Evolutionary conservation across 2,888 invertebrate genomes (phyloP), one percentile per base, ranked within the genome.

Genomic region (Drosophila algonquin): DNA sequence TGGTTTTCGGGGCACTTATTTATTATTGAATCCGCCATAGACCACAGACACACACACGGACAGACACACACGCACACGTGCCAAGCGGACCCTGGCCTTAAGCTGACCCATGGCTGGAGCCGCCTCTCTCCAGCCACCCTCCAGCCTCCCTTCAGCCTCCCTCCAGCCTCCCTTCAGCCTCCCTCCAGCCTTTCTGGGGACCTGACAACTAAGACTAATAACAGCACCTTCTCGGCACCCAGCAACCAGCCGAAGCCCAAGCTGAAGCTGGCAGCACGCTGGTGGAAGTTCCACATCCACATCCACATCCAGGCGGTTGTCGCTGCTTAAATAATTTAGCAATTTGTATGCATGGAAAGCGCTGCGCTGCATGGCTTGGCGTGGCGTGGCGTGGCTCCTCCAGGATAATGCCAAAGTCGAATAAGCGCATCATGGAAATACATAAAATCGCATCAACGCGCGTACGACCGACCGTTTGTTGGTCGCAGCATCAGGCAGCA

Each of bases 291-390:
- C 32, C 6, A 6, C 50, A 45, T 30, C 51, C 45, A 27, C 46
- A 18, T 27, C 16, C n/a, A 27, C 47, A 7, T 12, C 61, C 50
- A 60, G 48, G 57, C 21, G 61, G 71, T 55, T 72, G 73, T 59
- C 76, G 72, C 71, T 75, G 85, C 84, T 85, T 85, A 85, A 85
- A 85, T 85, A 85, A 85, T 85, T 85, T 87, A 87, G 84, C 87
- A 85, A 85, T 85, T 85, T 85, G 84, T 87, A 85, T 85, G 87
- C 84, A 85, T 87, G 84, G 75, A 79, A 87, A 85, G 85, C 83
- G 61, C 77, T 82, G 82, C 73, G 80, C 78, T 79, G 72, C 56
- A 70, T 77, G 14, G 40, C 40, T 0, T 21, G 21, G 21, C 21
- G 3, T 21, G 21, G 21, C 3, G 21, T 21, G 21, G 72, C 56